Evolutionary conservation across 2,797 vertebrate species (phyloP).

Genomic region (Odontamblyopus lacepedii): DNA sequence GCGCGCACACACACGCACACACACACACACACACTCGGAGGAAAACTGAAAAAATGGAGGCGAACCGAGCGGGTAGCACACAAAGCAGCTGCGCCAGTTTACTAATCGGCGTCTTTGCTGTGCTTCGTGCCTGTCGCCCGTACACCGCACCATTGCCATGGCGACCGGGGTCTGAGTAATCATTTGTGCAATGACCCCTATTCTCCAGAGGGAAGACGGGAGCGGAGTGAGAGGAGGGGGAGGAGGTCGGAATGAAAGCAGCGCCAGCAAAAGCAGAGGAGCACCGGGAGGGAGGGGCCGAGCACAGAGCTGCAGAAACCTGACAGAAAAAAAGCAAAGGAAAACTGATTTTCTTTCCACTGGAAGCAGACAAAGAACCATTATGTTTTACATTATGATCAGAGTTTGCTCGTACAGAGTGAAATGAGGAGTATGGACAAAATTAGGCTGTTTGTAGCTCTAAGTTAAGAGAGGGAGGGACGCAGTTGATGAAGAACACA

Average conservation of each 20-base stretch:
- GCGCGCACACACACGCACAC: too few relatives aligned
- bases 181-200: constrained; percentile 99
- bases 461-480: constrained; percentile 15
- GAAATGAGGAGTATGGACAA: constrained; percentile 6
- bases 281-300: constrained; percentile 39
- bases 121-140: constrained; percentile 90
- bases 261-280: constrained; percentile 69
- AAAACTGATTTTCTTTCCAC: constrained; percentile 72
- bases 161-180: constrained; percentile 97
- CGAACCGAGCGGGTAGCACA: constrained; percentile 62
- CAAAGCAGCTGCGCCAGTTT: constrained; percentile 83
- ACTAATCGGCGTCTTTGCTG: constrained; percentile 92
- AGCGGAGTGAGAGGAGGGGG: constrained; percentile 40
- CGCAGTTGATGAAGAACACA: constrained; percentile 12
- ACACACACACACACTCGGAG: constrained; percentile 13
- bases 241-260: constrained; percentile 70
- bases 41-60: constrained; percentile 66
- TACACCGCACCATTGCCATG: constrained; percentile 94
- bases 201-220: constrained; percentile 82
- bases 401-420: constrained; percentile 18
- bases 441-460: neutral
- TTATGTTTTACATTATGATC: constrained; percentile 46
- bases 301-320: constrained; percentile 68
- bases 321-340: constrained; percentile 61
- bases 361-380: constrained; percentile 64